Conservation (phyloP, 1,140 invertebrate species). For the Patella vulgata region DNA sequence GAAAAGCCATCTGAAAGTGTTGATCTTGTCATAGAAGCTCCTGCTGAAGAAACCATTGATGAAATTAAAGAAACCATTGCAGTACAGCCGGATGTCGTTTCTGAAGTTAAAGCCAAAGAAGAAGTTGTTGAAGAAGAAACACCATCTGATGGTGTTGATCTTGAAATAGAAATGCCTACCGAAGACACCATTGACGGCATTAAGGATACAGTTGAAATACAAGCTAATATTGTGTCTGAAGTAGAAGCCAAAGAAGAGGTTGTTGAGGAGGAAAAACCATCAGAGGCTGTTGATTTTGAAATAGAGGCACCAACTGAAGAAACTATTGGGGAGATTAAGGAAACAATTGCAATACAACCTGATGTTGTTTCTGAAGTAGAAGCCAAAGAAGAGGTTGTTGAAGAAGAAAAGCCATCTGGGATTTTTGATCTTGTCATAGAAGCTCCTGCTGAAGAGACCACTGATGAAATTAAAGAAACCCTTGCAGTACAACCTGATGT, state of each 20-base stretch:
- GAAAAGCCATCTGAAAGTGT: conserved; percentile 23
- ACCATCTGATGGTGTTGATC: conserved; percentile 6
- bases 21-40: conserved; percentile 1
- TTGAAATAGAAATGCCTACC: conserved; percentile 16
- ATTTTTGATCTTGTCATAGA: neutral
- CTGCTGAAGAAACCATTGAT: conserved; percentile 2
- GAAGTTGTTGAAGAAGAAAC: conserved; percentile 4
- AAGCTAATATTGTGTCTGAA: conserved; percentile 18
- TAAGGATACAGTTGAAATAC: conserved; percentile 12
- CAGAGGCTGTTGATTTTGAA: conserved; percentile 20
- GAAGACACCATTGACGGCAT: conserved; percentile 20
- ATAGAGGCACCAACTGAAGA: conserved; percentile 5
- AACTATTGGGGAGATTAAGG: conserved; percentile 6
- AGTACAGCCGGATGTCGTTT: conserved; percentile 3
- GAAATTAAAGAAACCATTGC: conserved; percentile 1
- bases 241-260: conserved; percentile 8
- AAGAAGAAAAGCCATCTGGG: conserved; percentile 25
- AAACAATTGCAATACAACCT: conserved; percentile 9
- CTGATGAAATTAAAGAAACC: no score
- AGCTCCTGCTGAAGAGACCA: neutral
- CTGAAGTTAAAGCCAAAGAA: conserved; percentile 5
- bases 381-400: conserved; percentile 16
- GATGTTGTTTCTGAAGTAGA: conserved; percentile 19
- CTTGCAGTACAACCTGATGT: no score
- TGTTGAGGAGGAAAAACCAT: conserved; percentile 17